Evolutionary conservation across 2,113 vertebrate species (phyloP).

Genomic region (Rhabdomys dilectus): DNA sequence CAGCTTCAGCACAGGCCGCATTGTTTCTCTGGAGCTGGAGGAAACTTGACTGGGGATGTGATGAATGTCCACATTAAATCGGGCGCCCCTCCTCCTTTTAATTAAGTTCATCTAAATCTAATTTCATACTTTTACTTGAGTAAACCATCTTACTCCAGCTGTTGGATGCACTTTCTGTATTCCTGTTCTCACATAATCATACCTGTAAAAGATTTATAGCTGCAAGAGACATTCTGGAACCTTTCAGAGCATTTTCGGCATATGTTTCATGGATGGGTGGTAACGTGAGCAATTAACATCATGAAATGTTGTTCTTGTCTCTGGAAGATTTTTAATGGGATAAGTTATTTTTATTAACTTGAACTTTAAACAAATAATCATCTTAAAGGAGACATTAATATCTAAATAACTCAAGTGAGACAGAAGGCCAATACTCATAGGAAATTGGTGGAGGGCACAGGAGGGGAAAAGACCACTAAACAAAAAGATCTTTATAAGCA

Average conservation of each 20-base stretch:
- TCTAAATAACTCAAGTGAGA: constrained; percentile 72
- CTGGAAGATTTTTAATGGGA: constrained; percentile 75
- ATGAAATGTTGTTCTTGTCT: constrained; percentile 72
- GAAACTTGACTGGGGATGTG: constrained; percentile 85
- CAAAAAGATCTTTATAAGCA: constrained; percentile 1
- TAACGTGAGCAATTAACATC: constrained; percentile 81
- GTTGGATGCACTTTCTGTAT: constrained; percentile 88
- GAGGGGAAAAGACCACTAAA: constrained; percentile 61
- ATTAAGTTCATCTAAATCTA: constrained; percentile 93
- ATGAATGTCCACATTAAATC: constrained; percentile 89
- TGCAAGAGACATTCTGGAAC: constrained; percentile 87
- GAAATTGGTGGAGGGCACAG: constrained; percentile 56
- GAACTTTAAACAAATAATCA: constrained; percentile 83
- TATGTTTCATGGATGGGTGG: constrained; percentile 86
- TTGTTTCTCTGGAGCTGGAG: constrained; percentile 85
- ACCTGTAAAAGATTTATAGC: constrained; percentile 92
- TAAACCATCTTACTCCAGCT: constrained; percentile 92
- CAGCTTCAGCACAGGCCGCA: constrained; percentile 74
- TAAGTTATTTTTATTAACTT: constrained; percentile 82
- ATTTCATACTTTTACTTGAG: constrained; percentile 93
- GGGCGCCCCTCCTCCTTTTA: constrained; percentile 85
- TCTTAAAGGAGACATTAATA: constrained; percentile 74
- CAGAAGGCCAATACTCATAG: not conserved
- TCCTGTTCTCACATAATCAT: constrained; percentile 87
- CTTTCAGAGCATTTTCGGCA: constrained; percentile 81